phyloP scores from a whole-genome alignment of 2,113 vertebrate genomes.

The Tachycineta bicolor region DNA sequence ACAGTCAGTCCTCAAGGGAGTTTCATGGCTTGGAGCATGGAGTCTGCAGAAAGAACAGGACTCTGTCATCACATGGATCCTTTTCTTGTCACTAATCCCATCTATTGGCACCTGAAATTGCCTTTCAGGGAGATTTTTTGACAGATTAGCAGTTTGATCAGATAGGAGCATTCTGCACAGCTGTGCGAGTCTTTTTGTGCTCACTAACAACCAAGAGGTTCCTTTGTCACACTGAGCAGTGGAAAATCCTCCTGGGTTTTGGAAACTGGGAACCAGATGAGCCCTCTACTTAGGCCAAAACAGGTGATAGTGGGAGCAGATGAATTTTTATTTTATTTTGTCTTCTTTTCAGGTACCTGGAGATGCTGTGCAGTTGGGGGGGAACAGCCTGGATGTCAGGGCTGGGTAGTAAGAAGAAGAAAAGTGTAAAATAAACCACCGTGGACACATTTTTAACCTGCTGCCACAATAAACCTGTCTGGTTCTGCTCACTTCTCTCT shows the following conservation, averaged over 20 bases:
- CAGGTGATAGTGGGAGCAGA: not conserved
- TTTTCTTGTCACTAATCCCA: not conserved
- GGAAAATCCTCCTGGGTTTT: not conserved
- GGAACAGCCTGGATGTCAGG: not conserved
- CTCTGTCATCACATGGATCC: not conserved
- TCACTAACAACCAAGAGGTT: not conserved
- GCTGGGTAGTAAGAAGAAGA: not conserved
- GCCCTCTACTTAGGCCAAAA: not conserved
- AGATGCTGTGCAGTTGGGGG: not conserved
- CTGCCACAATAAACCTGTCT: not conserved
- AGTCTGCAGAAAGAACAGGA: not conserved
- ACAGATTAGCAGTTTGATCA: slow-evolving; percentile 3
- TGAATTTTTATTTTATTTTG: not conserved
- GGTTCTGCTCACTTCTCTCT: not conserved
- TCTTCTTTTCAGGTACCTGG: not conserved
- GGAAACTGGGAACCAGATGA: not conserved
- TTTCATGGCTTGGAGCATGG: not conserved
- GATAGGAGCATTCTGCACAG: not conserved
- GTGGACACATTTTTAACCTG: not conserved
- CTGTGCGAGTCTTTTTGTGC: not conserved
- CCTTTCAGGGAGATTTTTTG: not conserved
- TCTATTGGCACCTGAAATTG: not conserved
- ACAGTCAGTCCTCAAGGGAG: not conserved
- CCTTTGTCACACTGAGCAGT: not conserved
- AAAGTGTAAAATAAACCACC: not conserved